A percentile compares a stretch with the other conserved stretches of the same genome.
Conservation (phyloP, 2,113 vertebrate genomes). For the Vulpes vulpes region DNA sequence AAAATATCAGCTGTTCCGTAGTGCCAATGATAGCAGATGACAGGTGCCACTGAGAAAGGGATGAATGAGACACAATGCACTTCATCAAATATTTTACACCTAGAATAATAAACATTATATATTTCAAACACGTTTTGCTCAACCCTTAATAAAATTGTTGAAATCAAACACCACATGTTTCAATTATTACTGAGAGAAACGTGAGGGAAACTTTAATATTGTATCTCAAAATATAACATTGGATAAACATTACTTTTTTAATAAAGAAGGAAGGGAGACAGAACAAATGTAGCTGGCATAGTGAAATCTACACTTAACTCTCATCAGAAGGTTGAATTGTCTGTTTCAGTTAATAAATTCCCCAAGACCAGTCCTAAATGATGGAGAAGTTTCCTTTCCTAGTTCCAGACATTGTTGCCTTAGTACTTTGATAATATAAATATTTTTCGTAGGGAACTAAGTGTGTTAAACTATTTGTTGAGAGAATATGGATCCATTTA, state of each 20-base stretch:
- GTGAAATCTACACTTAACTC: not conserved
- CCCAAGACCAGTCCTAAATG: not conserved
- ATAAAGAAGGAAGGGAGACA: not conserved
- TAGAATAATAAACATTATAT: not conserved
- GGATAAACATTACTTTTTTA: not conserved
- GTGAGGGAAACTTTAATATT: not conserved
- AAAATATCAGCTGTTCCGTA: conserved; percentile 7
- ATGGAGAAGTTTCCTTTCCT: not conserved
- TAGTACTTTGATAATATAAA: not conserved
- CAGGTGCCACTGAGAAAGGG: not conserved
- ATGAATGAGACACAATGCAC: not conserved
- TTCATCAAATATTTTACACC: not conserved
- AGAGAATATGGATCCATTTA: not conserved
- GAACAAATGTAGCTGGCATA: not conserved
- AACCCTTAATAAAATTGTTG: not conserved
- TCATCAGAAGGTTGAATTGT: not conserved
- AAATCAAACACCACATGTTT: not conserved
- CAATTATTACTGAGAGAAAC: not conserved
- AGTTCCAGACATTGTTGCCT: not conserved
- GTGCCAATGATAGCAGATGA: not conserved
- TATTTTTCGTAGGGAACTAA: not conserved
- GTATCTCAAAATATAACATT: not conserved
- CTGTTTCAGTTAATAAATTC: not conserved
- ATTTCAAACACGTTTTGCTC: not conserved
- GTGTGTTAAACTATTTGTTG: not conserved